A percentile compares a stretch with the other conserved stretches of the same genome.
These are phyloP conservation scores for Sialia sialis DNA, from an alignment of 2,113 vertebrate genomes.

Conservation along the genomic window DNA sequence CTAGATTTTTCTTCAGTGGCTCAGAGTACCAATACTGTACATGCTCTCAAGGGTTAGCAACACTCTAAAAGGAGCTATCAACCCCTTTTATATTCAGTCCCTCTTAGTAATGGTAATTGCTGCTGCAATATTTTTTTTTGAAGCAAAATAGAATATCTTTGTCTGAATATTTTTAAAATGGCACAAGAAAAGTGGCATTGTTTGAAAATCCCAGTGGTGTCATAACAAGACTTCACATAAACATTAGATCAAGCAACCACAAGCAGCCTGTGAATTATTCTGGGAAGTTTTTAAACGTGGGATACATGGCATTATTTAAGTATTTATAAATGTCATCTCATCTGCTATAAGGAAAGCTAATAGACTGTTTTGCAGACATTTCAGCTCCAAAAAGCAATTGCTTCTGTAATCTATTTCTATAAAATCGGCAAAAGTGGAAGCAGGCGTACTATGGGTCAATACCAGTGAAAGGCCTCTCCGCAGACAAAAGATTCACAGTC, in stretches of 20 bases:
- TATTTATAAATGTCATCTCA: constrained; percentile 75
- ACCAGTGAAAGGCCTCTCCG: constrained; percentile 65
- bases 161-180: constrained; percentile 17
- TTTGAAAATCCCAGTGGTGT: constrained; percentile 48
- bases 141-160: background rate
- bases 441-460: constrained; percentile 71
- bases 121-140: background rate
- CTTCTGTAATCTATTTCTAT: constrained; percentile 71
- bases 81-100: background rate
- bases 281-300: constrained; percentile 57
- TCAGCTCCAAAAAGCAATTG: constrained; percentile 58
- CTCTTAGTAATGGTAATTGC: background rate
- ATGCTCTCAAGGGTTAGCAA: background rate
- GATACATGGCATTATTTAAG: constrained; percentile 70
- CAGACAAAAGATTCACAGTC: constrained; percentile 75
- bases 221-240: constrained; percentile 52
- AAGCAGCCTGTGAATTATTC: constrained; percentile 61
- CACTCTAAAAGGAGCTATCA: background rate
- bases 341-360: constrained; percentile 70
- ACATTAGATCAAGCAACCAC: constrained; percentile 46
- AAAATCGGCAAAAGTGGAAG: constrained; percentile 57
- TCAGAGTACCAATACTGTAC: background rate
- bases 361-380: constrained; percentile 71
- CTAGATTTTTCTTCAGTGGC: background rate
- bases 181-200: constrained; percentile 26